Conservation (phyloP, 2,888 invertebrate species). For the Oligia strigilis region DNA sequence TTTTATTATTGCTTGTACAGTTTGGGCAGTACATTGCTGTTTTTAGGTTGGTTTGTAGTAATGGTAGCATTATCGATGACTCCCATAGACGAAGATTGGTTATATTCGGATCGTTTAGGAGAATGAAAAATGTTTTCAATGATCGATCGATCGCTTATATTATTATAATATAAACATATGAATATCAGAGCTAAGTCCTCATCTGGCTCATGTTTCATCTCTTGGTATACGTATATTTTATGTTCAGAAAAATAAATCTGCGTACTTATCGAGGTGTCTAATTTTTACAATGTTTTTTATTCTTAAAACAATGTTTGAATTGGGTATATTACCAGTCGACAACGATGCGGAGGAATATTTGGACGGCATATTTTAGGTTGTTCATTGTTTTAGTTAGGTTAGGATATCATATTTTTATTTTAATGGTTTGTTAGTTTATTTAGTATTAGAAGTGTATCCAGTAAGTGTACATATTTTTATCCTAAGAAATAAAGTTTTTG, state of each 20-base stretch:
- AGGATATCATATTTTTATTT: too few relatives aligned
- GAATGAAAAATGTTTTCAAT: not conserved
- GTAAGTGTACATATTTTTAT: too few relatives aligned
- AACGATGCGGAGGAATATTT: not conserved
- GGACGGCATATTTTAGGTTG: not conserved
- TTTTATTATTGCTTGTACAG: constrained; percentile 1
- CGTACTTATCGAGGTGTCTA: not conserved
- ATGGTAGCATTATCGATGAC: not conserved
- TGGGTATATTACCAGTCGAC: not conserved
- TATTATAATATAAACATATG: not conserved
- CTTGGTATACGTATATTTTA: not conserved
- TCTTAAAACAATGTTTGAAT: not conserved
- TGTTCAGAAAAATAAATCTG: too few relatives aligned
- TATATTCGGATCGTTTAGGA: not conserved
- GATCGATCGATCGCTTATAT: too few relatives aligned
- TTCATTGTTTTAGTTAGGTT: not conserved
- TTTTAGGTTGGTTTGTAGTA: not conserved
- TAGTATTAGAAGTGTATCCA: too few relatives aligned
- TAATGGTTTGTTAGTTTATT: too few relatives aligned
- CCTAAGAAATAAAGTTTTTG: too few relatives aligned
- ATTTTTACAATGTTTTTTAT: constrained; percentile 1
- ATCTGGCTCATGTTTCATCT: not conserved
- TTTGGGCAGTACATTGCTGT: not conserved
- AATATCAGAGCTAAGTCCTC: not conserved
- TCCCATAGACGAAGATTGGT: not conserved